phyloP scores from a whole-genome alignment of 2,888 invertebrate genomes.

The Yponomeuta cagnagella region DNA sequence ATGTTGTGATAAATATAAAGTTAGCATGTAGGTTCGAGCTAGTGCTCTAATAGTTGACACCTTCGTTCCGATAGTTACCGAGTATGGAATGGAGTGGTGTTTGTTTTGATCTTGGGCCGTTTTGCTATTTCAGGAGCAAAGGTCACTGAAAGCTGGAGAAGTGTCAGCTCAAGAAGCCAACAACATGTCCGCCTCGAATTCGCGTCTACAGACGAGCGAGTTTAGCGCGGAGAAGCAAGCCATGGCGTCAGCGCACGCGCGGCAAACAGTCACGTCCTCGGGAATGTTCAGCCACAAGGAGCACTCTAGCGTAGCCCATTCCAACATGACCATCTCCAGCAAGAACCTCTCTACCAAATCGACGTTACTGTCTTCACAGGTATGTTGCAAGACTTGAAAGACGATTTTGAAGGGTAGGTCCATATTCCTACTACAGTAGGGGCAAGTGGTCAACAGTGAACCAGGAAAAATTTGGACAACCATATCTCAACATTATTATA shows the following conservation, averaged over 20 bases:
- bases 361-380: slow-evolving; percentile 75
- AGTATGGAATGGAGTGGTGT: not conserved
- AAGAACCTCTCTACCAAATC: slow-evolving; percentile 83
- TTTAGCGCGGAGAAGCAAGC: slow-evolving; percentile 89
- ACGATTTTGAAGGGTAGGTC: not conserved
- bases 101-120: not conserved
- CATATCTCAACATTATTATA: too few species aligned
- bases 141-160: slow-evolving; percentile 88
- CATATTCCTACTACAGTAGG: too few species aligned
- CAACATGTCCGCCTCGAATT: slow-evolving; percentile 88
- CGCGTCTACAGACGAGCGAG: slow-evolving; percentile 89
- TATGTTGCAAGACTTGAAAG: slow-evolving; percentile 25
- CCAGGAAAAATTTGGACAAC: too few species aligned
- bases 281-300: slow-evolving; percentile 86
- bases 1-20: slow-evolving; percentile 1
- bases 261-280: slow-evolving; percentile 86
- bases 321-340: slow-evolving; percentile 86
- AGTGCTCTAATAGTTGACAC: not conserved
- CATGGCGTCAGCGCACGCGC: slow-evolving; percentile 84
- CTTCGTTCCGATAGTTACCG: not conserved
- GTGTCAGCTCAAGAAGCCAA: slow-evolving; percentile 90
- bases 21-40: not conserved
- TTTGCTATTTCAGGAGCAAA: slow-evolving; percentile 81
- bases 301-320: slow-evolving; percentile 82
- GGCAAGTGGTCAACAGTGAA: too few species aligned